Evolutionary conservation across 2,113 vertebrate genomes (phyloP), one percentile per base, ranked within the genome.

Genomic region (Notechis scutatus): DNA sequence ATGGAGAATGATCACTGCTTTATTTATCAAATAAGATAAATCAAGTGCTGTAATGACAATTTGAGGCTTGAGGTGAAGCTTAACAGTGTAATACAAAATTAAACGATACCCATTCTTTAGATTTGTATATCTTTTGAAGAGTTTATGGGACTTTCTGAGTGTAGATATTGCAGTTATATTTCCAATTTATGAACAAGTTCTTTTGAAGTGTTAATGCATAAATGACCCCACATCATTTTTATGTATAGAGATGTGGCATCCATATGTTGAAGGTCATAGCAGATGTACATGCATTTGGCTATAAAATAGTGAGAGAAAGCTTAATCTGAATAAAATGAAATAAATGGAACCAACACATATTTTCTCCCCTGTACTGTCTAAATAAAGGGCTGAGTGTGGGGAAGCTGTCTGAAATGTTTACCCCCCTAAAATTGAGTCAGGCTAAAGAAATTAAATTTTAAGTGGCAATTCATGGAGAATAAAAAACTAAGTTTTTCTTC

Each of bases 171-270:
- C 29, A n/a, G 61, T 69, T 69, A n/a, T 69, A 29, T 69, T 69
- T 29, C 61, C 61, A 69, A n/a, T 69, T 69, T 69, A 69, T 15
- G 29, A n/a, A 29, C 61, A 69, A n/a, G 29, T n/a, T 69, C 26
- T 69, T 69, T 69, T 88, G 95, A 96, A 96, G 95, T 97, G 96
- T 96, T 96, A 97, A 96, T 95, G 93, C 94, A 96, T 93, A 64
- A 69, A 69, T 69, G 81, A 6, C 20, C 42, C 18, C 81, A 85
- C 3, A 85, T 85, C 39, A n/a, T 54, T 88, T 11, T 55, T 50
- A 11, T 29, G 50, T 29, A 29, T 24, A 87, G 29, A 42, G 55
- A 14, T 39, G 57, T 45, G 88, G 7, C 39, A 24, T 89, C n/a
- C 34, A 26, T 39, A 59, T 26, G 57, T 39, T 54, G 50, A 89